A percentile compares a stretch with the other conserved stretches of the same genome.
phyloP scores from a whole-genome alignment of 1,140 invertebrate genomes.

The Goniozus legneri region DNA sequence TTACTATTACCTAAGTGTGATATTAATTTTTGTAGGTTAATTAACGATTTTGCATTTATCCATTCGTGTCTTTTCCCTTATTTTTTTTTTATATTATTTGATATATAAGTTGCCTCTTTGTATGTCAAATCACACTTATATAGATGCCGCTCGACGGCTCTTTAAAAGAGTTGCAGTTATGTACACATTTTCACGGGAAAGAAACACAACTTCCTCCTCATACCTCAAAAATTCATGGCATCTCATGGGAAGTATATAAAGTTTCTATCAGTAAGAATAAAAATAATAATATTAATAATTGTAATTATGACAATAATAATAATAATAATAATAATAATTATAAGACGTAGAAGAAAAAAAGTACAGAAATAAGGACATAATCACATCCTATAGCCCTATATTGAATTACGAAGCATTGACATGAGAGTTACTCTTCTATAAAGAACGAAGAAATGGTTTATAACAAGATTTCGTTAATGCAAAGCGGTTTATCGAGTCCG shows the following conservation, averaged over 20 bases:
- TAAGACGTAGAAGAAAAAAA: constrained; percentile 5
- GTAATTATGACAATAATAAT: not conserved
- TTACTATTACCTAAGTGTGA: constrained; percentile 41
- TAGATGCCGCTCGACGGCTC: constrained; percentile 35
- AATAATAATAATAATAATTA: not conserved
- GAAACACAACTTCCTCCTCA: constrained; percentile 7
- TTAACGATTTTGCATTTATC: constrained; percentile 32
- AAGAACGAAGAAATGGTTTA: no score
- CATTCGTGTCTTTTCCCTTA: constrained; percentile 6
- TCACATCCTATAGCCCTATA: constrained; percentile 14
- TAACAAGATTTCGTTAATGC: no score
- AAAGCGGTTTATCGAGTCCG: no score
- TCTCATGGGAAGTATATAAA: constrained; percentile 27
- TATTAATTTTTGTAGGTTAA: constrained; percentile 31
- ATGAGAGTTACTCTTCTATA: no score
- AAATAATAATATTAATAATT: constrained; percentile 19
- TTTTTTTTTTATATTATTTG: not conserved
- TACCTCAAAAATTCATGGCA: constrained; percentile 32
- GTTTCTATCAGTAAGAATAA: constrained; percentile 16
- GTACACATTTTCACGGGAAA: constrained; percentile 36
- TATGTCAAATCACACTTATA: constrained; percentile 10
- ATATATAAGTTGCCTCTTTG: not conserved
- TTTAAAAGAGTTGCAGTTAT: constrained; percentile 41
- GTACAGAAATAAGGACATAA: constrained; percentile 15
- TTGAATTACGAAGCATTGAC: no score